A percentile compares a stretch with the other conserved stretches of the same genome.
These are phyloP conservation scores for Peromyscus aztecus DNA, from an alignment of 2,797 vertebrate species.

Conservation along the genomic window DNA sequence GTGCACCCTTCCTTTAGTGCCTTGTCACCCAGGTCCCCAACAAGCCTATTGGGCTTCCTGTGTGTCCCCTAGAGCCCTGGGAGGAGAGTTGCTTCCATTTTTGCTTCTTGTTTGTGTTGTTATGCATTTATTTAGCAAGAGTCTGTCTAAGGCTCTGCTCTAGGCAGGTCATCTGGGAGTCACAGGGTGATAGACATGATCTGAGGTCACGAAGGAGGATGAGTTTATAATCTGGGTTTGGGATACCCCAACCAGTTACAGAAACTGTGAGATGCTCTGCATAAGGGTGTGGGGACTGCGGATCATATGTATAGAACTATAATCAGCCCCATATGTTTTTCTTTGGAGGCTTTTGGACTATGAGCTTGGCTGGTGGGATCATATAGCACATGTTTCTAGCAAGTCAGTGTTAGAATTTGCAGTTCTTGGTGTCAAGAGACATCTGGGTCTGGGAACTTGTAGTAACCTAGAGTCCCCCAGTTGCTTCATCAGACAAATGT, in stretches of 20 bases:
- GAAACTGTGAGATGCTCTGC: accelerated
- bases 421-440: neutral
- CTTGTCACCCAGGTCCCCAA: neutral
- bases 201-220: neutral
- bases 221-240: neutral
- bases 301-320: accelerated
- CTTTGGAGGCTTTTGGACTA: neutral
- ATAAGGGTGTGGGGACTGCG: neutral
- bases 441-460: accelerated
- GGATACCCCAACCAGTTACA: accelerated
- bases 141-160: neutral
- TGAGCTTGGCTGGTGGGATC: neutral
- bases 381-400: neutral
- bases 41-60: neutral
- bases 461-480: accelerated
- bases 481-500: no score
- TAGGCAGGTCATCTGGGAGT: accelerated
- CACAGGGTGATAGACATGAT: accelerated
- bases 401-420: neutral
- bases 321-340: neutral
- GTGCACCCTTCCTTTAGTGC: neutral
- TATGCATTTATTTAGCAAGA: neutral
- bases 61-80: neutral
- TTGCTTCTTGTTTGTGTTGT: neutral
- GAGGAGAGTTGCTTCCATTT: neutral